These are phyloP conservation scores for Molanna angustata DNA, from an alignment of 2,888 invertebrate genomes.

Conservation along the genomic window DNA sequence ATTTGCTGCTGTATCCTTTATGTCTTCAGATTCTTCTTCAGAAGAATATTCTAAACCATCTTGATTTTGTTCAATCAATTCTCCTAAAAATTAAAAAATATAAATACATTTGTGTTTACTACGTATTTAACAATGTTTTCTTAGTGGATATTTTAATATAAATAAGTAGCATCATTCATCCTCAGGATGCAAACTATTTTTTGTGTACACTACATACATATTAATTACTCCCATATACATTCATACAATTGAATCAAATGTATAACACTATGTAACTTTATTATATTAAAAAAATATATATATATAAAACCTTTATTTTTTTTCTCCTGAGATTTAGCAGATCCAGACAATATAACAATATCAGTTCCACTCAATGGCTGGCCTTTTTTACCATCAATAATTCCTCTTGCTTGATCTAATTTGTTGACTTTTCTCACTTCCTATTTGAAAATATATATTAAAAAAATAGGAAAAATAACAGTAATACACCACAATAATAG, in stretches of 20 bases:
- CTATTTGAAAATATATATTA: too few relatives aligned
- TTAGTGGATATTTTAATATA: too few relatives aligned
- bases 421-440: conserved; percentile 81
- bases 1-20: conserved; percentile 86
- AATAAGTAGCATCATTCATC: too few relatives aligned
- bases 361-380: conserved; percentile 52
- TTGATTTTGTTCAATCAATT: conserved; percentile 98
- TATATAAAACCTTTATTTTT: conserved; percentile 58
- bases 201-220: too few relatives aligned
- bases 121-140: too few relatives aligned
- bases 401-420: conserved; percentile 59
- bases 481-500: too few relatives aligned
- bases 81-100: conserved; percentile 70
- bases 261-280: background rate
- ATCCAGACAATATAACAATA: conserved; percentile 79
- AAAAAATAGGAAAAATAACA: too few relatives aligned
- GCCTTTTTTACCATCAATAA: conserved; percentile 49
- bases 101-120: too few relatives aligned
- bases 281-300: background rate
- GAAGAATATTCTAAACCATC: conserved; percentile 97
- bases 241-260: too few relatives aligned
- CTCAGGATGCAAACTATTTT: too few relatives aligned
- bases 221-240: too few relatives aligned
- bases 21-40: conserved; percentile 93
- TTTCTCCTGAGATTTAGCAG: conserved; percentile 71